Evolutionary conservation across 1,140 invertebrate genomes (phyloP).

Genomic region (Drosophila sechellia): DNA sequence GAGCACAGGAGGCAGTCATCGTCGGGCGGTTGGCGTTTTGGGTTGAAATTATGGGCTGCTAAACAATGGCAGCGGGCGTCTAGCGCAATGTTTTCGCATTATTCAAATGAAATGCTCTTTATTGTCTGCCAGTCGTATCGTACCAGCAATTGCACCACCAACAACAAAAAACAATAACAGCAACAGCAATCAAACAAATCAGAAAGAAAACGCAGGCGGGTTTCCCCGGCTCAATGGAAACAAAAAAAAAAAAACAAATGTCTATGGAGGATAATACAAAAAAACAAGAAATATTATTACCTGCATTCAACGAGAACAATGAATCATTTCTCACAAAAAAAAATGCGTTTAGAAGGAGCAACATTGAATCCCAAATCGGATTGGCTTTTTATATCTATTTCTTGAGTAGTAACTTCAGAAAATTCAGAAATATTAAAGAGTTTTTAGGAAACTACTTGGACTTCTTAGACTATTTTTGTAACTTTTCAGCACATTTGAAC

Average conservation of each 20-base stretch:
- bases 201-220: constrained; percentile 4
- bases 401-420: too few species aligned
- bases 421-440: too few species aligned
- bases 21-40: neutral
- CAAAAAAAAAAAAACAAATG: constrained; percentile 14
- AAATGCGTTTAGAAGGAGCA: constrained; percentile 4
- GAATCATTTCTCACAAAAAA: constrained; percentile 47
- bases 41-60: constrained; percentile 14
- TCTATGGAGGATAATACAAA: neutral
- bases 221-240: constrained; percentile 1
- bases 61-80: constrained; percentile 26
- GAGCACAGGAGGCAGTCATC: neutral
- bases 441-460: too few species aligned
- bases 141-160: constrained; percentile 10
- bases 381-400: neutral
- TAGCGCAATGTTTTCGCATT: constrained; percentile 75
- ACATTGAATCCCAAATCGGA: neutral
- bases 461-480: too few species aligned
- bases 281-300: constrained; percentile 34
- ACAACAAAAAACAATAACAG: neutral
- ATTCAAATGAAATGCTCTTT: constrained; percentile 79
- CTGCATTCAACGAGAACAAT: constrained; percentile 58
- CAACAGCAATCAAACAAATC: constrained; percentile 36
- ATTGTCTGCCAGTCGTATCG: constrained; percentile 50
- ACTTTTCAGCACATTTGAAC: too few species aligned